A percentile compares a stretch with the other conserved stretches of the same genome.
These are phyloP conservation scores for Amblyteles armatorius DNA, from an alignment of 2,888 invertebrate genomes.

Conservation along the genomic window DNA sequence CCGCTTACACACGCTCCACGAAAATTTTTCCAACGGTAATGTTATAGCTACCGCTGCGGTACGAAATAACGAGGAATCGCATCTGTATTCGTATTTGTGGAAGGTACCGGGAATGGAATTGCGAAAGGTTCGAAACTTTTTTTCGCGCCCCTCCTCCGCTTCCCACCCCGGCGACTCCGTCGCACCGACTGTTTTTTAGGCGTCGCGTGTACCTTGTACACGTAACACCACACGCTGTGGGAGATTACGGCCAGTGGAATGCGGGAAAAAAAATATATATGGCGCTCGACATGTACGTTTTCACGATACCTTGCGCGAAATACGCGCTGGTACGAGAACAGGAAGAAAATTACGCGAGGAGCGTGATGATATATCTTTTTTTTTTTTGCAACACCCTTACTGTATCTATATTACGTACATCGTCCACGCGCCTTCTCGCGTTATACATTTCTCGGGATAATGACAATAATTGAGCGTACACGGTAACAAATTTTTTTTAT, in stretches of 20 bases:
- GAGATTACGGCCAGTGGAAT: slow-evolving; percentile 47
- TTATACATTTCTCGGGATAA: not conserved
- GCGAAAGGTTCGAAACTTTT: slow-evolving; percentile 33
- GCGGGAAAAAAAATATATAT: slow-evolving; percentile 31
- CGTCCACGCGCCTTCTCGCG: not conserved
- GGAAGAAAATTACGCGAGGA: slow-evolving; percentile 23
- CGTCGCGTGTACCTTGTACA: slow-evolving; percentile 47
- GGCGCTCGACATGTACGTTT: slow-evolving; percentile 12
- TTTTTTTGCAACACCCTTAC: not conserved
- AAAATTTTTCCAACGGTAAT: no score
- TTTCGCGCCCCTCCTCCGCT: not conserved
- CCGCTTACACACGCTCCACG: not conserved
- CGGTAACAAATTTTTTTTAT: no score
- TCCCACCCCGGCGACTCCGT: slow-evolving; percentile 12
- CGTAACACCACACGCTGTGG: slow-evolving; percentile 25
- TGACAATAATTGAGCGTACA: not conserved
- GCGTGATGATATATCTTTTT: not conserved
- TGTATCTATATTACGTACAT: not conserved
- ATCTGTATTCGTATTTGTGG: slow-evolving; percentile 52
- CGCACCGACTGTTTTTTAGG: slow-evolving; percentile 32
- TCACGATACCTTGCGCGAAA: slow-evolving; percentile 13
- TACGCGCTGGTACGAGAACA: slow-evolving; percentile 1
- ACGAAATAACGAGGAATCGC: no score
- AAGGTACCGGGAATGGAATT: slow-evolving; percentile 38
- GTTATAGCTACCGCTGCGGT: no score